Percentiles rank a stretch among this genome's conserved stretches.
These are phyloP conservation scores for Sisor rabdophorus DNA, from an alignment of 2,113 vertebrate species.

Conservation along the genomic window DNA sequence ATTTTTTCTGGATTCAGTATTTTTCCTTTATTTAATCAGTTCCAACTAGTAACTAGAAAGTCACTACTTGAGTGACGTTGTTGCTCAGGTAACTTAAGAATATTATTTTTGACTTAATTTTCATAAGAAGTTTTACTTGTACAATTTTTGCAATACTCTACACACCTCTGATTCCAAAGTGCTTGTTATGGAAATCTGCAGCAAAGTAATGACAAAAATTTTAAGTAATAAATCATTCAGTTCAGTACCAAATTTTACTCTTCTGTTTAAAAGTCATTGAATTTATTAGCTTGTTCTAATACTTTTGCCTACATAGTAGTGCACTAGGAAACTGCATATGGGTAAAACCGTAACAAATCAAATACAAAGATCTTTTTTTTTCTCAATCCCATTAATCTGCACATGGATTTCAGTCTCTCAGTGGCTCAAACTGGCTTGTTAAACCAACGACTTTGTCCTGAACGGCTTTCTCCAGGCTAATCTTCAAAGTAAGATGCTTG, in stretches of 20 bases:
- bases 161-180: too few species aligned
- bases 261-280: background rate
- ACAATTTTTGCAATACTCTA: too few species aligned
- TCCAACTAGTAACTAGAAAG: too few species aligned
- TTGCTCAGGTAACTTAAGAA: too few species aligned
- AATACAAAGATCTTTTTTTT: conserved; percentile 16
- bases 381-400: conserved; percentile 42
- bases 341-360: background rate
- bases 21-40: too few species aligned
- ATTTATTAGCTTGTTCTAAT: background rate
- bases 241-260: background rate
- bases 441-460: conserved; percentile 55
- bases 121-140: too few species aligned
- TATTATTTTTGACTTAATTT: too few species aligned
- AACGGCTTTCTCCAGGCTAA: conserved; percentile 60
- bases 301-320: background rate
- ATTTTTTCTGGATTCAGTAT: too few species aligned
- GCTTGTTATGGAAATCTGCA: too few species aligned
- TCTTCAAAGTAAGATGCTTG: conserved; percentile 59
- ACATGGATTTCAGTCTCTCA: conserved; percentile 40
- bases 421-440: conserved; percentile 50
- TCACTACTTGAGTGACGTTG: too few species aligned
- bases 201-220: too few species aligned
- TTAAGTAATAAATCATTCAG: background rate
- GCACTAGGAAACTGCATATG: background rate